These are phyloP conservation scores for Caranx ignobilis DNA, from an alignment of 2,113 vertebrate species.

Conservation along the genomic window DNA sequence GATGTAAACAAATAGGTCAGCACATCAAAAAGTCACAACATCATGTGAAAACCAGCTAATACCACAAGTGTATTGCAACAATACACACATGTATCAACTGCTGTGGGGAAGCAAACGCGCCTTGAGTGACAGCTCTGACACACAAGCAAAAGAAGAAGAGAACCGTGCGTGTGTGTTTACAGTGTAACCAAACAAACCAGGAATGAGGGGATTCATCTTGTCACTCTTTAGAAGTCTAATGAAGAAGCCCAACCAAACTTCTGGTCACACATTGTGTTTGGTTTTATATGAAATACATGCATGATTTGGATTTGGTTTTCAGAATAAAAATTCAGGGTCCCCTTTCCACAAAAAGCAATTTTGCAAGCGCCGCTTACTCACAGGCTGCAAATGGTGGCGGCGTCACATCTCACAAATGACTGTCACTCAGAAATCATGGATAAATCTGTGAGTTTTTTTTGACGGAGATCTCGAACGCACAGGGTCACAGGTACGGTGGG, in stretches of 20 bases:
- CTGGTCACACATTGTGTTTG: background rate
- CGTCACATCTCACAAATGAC: background rate
- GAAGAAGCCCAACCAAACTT: background rate
- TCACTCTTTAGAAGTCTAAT: background rate
- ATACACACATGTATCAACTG: background rate
- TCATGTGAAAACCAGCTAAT: background rate
- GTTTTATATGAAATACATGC: background rate
- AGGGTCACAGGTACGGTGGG: background rate
- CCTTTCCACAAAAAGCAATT: constrained; percentile 17
- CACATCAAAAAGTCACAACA: background rate
- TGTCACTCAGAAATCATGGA: background rate
- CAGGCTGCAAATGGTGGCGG: constrained; percentile 16
- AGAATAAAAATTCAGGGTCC: constrained; percentile 8
- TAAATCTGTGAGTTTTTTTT: constrained; percentile 5
- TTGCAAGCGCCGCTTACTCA: background rate
- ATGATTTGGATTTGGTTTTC: constrained; percentile 4
- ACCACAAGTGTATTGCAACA: constrained; percentile 16
- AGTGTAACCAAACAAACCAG: background rate
- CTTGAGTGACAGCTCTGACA: background rate
- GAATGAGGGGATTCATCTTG: background rate
- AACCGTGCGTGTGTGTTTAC: background rate
- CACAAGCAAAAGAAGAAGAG: background rate
- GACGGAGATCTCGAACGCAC: background rate
- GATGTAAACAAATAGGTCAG: background rate
- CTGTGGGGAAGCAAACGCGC: background rate